phyloP scores from a whole-genome alignment of 2,113 vertebrate species.

The Lichenostomus cassidix region DNA sequence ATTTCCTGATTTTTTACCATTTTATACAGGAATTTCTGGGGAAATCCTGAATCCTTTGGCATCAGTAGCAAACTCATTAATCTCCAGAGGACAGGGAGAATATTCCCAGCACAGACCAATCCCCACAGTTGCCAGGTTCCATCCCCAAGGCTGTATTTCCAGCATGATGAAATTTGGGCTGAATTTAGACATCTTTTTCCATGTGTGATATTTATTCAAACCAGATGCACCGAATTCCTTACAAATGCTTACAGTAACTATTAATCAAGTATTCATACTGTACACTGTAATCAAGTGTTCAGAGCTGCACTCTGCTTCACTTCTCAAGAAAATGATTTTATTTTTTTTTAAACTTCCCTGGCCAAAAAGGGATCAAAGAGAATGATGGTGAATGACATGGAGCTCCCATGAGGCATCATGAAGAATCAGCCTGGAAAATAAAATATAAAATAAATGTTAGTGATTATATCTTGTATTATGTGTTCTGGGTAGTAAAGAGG shows the following conservation, averaged over 20 bases:
- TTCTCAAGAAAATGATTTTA: not conserved
- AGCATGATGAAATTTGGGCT: not conserved
- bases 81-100: not conserved
- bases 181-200: not conserved
- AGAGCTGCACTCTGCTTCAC: not conserved
- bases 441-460: no score
- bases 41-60: not conserved
- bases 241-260: constrained; percentile 7
- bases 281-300: not conserved
- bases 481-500: not conserved
- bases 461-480: not conserved
- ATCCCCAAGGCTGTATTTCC: not conserved
- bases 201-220: not conserved
- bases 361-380: not conserved
- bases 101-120: not conserved
- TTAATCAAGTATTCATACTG: not conserved
- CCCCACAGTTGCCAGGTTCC: not conserved
- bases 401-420: not conserved
- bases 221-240: constrained; percentile 21
- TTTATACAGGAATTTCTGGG: not conserved
- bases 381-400: not conserved
- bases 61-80: not conserved
- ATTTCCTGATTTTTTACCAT: not conserved
- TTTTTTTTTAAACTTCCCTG: not conserved
- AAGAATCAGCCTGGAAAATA: not conserved